These are phyloP conservation scores for Megathymus violae DNA, from an alignment of 1,140 invertebrate species.

Conservation along the genomic window DNA sequence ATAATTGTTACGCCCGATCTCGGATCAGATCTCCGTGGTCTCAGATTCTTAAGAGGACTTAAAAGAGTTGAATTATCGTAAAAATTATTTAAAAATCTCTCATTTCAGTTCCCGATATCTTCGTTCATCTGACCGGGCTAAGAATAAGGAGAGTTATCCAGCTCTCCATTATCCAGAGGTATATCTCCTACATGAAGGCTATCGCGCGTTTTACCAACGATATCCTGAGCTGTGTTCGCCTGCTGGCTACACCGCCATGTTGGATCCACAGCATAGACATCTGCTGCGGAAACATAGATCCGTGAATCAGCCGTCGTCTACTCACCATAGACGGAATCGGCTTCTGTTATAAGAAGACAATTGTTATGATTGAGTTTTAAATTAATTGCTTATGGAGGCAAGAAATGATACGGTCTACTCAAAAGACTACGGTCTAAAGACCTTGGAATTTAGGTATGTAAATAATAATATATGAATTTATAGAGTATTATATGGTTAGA, in stretches of 20 bases:
- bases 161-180: constrained; percentile 96
- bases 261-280: constrained; percentile 59
- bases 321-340: constrained; percentile 38
- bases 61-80: too few species aligned
- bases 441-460: neutral
- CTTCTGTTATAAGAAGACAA: constrained; percentile 43
- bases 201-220: constrained; percentile 93
- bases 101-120: constrained; percentile 91
- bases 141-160: constrained; percentile 94
- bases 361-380: too few species aligned
- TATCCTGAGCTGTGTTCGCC: constrained; percentile 89
- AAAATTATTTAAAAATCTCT: too few species aligned
- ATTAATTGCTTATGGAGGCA: too few species aligned
- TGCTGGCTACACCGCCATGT: constrained; percentile 70
- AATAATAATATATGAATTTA: too few species aligned
- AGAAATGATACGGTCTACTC: constrained; percentile 21
- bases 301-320: constrained; percentile 33
- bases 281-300: constrained; percentile 49
- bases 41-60: too few species aligned
- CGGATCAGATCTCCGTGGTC: too few species aligned
- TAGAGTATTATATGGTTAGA: too few species aligned
- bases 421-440: too few species aligned
- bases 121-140: constrained; percentile 91
- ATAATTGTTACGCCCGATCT: too few species aligned
- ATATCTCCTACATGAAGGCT: constrained; percentile 97